Evolutionary conservation across 92 coral and sea anemone genomes (phyloP).

Genomic region (Palythoa grandiflora): DNA sequence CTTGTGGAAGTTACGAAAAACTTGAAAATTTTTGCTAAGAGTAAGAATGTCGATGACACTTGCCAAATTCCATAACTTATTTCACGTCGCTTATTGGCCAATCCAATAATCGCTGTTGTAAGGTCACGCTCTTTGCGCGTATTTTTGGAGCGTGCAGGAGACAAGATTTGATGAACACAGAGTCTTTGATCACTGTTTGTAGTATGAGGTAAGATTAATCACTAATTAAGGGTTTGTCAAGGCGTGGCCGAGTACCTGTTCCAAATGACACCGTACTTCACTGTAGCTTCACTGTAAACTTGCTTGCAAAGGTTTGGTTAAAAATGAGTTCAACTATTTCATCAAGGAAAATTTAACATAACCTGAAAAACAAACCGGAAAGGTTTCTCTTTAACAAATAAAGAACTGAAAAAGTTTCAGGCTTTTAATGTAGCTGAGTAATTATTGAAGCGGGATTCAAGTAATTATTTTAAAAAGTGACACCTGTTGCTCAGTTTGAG

Average conservation of each 20-base stretch:
- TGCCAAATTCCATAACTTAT: constrained; percentile 21
- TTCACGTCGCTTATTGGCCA: constrained; percentile 9
- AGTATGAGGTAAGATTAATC: constrained; percentile 47
- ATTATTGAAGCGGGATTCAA: constrained; percentile 33
- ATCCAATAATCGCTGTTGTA: not conserved
- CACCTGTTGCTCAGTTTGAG: constrained; percentile 27
- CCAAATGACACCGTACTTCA: not conserved
- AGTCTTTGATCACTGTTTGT: constrained; percentile 7
- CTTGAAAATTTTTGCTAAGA: not conserved
- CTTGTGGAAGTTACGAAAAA: not conserved
- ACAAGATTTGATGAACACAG: not conserved
- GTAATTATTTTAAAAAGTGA: not conserved
- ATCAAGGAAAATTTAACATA: not conserved
- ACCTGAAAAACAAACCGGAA: not conserved
- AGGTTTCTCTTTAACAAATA: not conserved
- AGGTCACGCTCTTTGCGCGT: constrained; percentile 15
- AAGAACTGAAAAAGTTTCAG: not conserved
- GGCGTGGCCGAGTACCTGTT: constrained; percentile 33
- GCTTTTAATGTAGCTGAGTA: not conserved
- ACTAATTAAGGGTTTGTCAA: constrained; percentile 4
- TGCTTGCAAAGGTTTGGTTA: not conserved
- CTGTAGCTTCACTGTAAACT: not conserved
- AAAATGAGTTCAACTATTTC: not conserved
- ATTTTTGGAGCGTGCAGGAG: constrained; percentile 17
- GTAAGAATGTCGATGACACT: not conserved